Evolutionary conservation across 2,797 vertebrate species (phyloP).

Genomic region (Chloroceryle inda): DNA sequence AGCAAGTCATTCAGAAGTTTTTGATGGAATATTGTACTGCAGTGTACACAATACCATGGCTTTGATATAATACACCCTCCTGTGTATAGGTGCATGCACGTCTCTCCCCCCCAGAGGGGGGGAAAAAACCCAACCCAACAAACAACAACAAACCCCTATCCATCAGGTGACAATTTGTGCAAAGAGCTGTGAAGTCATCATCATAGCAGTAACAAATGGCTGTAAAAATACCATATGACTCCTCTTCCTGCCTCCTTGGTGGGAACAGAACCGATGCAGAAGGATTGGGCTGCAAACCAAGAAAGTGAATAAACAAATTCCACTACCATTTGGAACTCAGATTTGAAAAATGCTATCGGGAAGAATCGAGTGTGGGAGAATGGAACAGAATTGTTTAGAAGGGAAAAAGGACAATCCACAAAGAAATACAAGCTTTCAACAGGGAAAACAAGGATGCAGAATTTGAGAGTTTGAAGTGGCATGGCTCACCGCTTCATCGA

Average conservation of each 20-base stretch:
- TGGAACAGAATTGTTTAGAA: slow-evolving; percentile 36
- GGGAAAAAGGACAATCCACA: neutral
- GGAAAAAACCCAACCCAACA: neutral
- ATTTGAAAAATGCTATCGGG: slow-evolving; percentile 59
- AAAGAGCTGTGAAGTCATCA: slow-evolving; percentile 50
- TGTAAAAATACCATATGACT: slow-evolving; percentile 76
- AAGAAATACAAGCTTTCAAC: neutral
- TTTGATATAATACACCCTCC: neutral
- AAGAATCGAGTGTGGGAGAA: slow-evolving; percentile 38
- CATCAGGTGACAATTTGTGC: slow-evolving; percentile 69
- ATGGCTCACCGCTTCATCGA: neutral
- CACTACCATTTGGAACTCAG: slow-evolving; percentile 66
- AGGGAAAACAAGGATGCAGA: neutral
- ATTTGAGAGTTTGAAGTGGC: neutral
- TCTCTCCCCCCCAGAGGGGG: neutral
- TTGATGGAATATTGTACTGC: neutral
- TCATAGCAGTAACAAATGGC: slow-evolving; percentile 76
- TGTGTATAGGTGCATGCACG: neutral
- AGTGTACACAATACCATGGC: neutral
- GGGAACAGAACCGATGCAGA: slow-evolving; percentile 73
- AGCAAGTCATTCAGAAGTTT: neutral
- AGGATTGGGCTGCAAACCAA: slow-evolving; percentile 79
- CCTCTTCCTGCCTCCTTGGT: slow-evolving; percentile 69
- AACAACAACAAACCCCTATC: neutral
- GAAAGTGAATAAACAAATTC: slow-evolving; percentile 77